phyloP scores from a whole-genome alignment of 1,140 invertebrate species.

The Nasonia vitripennis region DNA sequence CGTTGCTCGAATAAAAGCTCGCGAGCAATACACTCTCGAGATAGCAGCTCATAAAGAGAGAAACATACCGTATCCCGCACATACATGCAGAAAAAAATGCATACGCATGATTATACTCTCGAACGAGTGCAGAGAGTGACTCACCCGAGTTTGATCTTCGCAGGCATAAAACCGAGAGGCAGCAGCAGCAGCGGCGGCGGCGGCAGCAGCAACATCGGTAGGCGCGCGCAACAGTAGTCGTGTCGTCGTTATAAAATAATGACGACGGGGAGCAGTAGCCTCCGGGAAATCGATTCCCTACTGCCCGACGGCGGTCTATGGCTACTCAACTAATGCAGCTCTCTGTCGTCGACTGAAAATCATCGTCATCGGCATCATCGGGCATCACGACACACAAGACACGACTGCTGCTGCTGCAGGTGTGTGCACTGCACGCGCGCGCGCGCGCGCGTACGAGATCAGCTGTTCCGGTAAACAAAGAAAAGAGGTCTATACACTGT shows the following conservation, averaged over 20 bases:
- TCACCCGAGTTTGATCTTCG: background rate
- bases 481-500: background rate
- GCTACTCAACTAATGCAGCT: background rate
- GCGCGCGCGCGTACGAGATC: background rate
- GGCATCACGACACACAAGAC: background rate
- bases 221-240: background rate
- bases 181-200: too few relatives aligned
- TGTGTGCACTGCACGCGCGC: background rate
- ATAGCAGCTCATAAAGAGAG: background rate
- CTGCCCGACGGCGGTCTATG: background rate
- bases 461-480: slow-evolving; percentile 22
- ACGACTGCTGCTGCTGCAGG: background rate
- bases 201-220: background rate
- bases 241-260: slow-evolving; percentile 6
- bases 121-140: background rate
- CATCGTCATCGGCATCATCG: background rate
- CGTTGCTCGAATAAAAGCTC: background rate
- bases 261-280: slow-evolving; percentile 6
- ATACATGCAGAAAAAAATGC: background rate
- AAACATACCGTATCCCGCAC: background rate
- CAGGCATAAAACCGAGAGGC: background rate
- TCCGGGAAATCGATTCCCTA: slow-evolving; percentile 14
- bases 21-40: background rate
- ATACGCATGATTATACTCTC: background rate
- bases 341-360: background rate